Base-by-base conservation (phyloP, 2,797 vertebrate genomes). In the Syngnathus rostellatus region DNA sequence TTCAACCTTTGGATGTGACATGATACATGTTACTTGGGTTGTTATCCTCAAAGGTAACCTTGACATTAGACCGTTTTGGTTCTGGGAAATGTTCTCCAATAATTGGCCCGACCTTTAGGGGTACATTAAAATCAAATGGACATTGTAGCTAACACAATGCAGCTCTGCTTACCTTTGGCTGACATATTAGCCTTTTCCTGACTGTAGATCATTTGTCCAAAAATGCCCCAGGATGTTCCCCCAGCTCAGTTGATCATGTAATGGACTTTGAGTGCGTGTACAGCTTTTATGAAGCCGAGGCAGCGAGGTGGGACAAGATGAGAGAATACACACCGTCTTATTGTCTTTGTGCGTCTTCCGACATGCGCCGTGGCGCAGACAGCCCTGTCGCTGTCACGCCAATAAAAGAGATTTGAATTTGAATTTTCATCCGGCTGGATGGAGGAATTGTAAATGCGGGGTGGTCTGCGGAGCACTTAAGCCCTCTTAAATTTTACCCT, bases 401-500 rank as follows among this genome's bases (percentile, higher is more conserved):
- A 83, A 74, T 80, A 73, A 84, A 87, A 70, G 69, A 81, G 86
- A 86, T 89, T 86, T 79, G 77, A 88, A 85, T 85, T 83, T 68
- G 39, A 81, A 86, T 86, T 82, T 76, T 67, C 72, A 68, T 70
- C 53, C 53, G 23, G 9, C 23, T 25, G 11, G 40, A 61, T 21
- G 59, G 39, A 17, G 12, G 60, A 16, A 45, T 23, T 14, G 40
- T 21, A 40, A 11, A 41, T 62, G 11, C 40, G 9, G 19, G 60
- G 40, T 43, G 39, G 60, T 62, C 60, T 62, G n/a, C 63, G 10
- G 58, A 65, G 63, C 62, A 61, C 65, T 53, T 37, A 66, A 62
- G 65, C 57, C 38, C 23, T 48, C 37, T 0, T 31, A 48, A 54
- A 11, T 25, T 4, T 54, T 54, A 23, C 21, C 75, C 65, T 16